phyloP scores from a whole-genome alignment of 2,888 invertebrate species.

The Drosophila aldrichi region DNA sequence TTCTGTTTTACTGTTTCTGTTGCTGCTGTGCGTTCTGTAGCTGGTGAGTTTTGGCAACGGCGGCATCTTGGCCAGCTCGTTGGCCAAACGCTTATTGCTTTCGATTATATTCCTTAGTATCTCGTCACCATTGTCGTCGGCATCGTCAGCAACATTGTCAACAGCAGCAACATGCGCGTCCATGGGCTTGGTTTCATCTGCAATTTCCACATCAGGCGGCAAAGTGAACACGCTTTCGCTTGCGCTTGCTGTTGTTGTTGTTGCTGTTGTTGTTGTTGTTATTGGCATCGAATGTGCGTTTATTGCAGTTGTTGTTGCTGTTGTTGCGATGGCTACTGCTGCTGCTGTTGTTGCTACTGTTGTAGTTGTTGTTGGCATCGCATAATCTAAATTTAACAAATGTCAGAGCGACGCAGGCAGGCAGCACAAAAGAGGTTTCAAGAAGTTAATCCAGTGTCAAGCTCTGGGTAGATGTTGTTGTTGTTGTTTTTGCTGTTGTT shows the following conservation, averaged over 20 bases:
- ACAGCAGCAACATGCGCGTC: slow-evolving; percentile 29
- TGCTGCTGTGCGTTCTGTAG: slow-evolving; percentile 33
- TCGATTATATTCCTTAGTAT: slow-evolving; percentile 77
- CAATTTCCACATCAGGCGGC: slow-evolving; percentile 61
- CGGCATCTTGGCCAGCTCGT: slow-evolving; percentile 81
- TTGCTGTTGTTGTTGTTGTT: slow-evolving; percentile 28
- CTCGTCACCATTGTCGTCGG: slow-evolving; percentile 64
- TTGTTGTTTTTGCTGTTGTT: no score
- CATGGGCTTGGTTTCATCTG: slow-evolving; percentile 25
- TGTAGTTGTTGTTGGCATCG: slow-evolving; percentile 40
- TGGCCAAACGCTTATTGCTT: slow-evolving; percentile 78
- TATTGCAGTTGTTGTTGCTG: slow-evolving; percentile 29
- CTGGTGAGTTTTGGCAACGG: slow-evolving; percentile 71
- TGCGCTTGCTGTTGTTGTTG: slow-evolving; percentile 51
- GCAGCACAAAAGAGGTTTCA: slow-evolving; percentile 83
- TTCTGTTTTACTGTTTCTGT: slow-evolving; percentile 21
- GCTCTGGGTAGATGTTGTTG: slow-evolving; percentile 41
- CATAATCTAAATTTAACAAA: slow-evolving; percentile 46
- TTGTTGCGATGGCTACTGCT: slow-evolving; percentile 22
- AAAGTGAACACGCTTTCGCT: slow-evolving; percentile 79
- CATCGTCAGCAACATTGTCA: slow-evolving; percentile 21
- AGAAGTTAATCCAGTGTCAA: slow-evolving; percentile 82
- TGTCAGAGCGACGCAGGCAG: slow-evolving; percentile 48
- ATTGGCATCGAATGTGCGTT: slow-evolving; percentile 38
- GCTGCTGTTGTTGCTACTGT: slow-evolving; percentile 6